Base-by-base conservation (phyloP, 2,113 vertebrate genomes). In the Ptilorrhoa leucosticta region DNA sequence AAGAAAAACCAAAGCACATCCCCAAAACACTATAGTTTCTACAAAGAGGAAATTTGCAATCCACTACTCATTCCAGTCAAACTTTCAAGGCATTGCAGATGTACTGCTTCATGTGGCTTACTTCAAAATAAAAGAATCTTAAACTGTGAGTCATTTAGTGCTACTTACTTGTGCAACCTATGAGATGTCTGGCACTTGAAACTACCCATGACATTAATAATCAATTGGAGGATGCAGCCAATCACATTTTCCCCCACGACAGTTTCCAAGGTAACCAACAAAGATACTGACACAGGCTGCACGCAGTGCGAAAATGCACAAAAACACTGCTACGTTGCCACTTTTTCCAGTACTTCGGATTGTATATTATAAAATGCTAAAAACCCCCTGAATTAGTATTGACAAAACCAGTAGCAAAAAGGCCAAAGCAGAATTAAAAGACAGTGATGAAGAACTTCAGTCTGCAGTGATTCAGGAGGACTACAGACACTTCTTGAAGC, bases 181-280 rank as follows among this genome's bases (percentile, higher is more conserved):
- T 94, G 94, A 91, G 89, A 75, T 33, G 68, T 89, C 56, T 97
- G 93, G 73, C 84, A 92, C 94, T 95, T 68, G 87, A 76, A 96
- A 73, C 60, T 94, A 94, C 94, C 96, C 96, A 95, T 37, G 95
- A 94, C 79, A 95, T 82, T 89, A 78, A 73, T 75, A 73, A 83
- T 98, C 97, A 94, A 76, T 93, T 81, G 82, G 72, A 86, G 82
- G 92, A 87, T 24, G 80, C 87, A 97, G 89, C 95, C 96, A 98
- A 97, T 97, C 97, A 80, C 92, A 82, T 72, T 56, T 44, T 87
- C 89, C 63, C 81, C 60, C 80, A n/a, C 7, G 72, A 91, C 40
- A 82, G 97, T 98, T 98, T 96, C 97, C 97, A 97, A 95, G 97
- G 98, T 87, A 98, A 98, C 97, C 75, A 66, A 64, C 88, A 89